phyloP scores from a whole-genome alignment of 2,113 vertebrate species.

The Leptobrachium leishanense region DNA sequence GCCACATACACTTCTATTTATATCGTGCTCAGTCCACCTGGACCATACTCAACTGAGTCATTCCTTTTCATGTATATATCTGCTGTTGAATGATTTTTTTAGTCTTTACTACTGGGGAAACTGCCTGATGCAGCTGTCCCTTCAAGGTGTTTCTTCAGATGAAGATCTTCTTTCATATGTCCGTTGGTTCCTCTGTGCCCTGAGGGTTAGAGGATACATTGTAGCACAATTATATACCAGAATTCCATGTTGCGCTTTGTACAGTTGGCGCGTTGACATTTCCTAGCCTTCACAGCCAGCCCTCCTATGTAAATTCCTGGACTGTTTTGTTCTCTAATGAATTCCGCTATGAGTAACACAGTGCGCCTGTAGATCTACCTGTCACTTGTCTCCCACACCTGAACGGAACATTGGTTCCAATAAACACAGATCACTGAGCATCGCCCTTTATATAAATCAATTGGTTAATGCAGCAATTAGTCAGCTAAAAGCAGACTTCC shows the following conservation, averaged over 20 bases:
- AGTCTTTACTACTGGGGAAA: too few relatives aligned
- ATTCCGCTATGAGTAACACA: background rate
- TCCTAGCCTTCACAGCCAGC: background rate
- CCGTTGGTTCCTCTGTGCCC: too few relatives aligned
- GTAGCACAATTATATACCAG: background rate
- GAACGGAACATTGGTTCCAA: constrained; percentile 5
- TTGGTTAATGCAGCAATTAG: constrained; percentile 36
- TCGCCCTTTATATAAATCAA: constrained; percentile 37
- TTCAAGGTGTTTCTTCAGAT: too few relatives aligned
- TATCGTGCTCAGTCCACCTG: too few relatives aligned
- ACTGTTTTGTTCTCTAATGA: background rate
- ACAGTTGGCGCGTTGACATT: background rate
- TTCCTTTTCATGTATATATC: too few relatives aligned
- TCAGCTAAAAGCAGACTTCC: constrained; percentile 8
- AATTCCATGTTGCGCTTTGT: background rate
- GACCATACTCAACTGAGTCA: too few relatives aligned
- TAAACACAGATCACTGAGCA: constrained; percentile 38
- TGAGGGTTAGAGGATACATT: too few relatives aligned
- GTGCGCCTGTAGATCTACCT: background rate
- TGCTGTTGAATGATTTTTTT: too few relatives aligned
- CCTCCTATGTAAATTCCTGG: background rate
- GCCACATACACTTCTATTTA: too few relatives aligned
- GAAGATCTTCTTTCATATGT: too few relatives aligned
- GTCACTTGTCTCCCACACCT: background rate
- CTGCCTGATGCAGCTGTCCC: too few relatives aligned